Evolutionary conservation across 2,797 vertebrate species (phyloP).

Genomic region (Myiotriccus ornatus): DNA sequence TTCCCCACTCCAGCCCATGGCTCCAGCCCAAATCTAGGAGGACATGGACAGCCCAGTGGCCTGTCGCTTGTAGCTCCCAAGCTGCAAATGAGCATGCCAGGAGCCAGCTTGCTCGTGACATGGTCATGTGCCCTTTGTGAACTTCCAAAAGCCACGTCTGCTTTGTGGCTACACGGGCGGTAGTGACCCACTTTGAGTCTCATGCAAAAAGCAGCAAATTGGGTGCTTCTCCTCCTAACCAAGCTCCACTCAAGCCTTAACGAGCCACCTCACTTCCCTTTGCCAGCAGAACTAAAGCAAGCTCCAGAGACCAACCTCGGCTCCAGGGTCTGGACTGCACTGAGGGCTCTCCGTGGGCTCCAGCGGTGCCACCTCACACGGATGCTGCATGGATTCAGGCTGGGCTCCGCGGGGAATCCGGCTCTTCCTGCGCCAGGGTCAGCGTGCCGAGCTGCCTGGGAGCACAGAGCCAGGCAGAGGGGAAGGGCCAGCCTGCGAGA

Average conservation of each 20-base stretch:
- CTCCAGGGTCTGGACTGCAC: background rate
- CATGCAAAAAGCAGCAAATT: background rate
- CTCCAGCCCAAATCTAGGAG: background rate
- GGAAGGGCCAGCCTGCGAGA: background rate
- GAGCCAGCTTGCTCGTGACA: background rate
- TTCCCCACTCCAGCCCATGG: background rate
- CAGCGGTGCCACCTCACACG: rapidly evolving
- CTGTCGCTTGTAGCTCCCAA: background rate
- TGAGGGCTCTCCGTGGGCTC: background rate
- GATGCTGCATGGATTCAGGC: background rate
- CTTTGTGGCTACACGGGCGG: background rate
- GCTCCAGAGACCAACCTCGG: slow-evolving; percentile 37
- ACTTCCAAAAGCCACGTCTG: background rate
- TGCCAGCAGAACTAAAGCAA: background rate
- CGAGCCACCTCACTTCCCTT: background rate
- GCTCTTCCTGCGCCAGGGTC: background rate
- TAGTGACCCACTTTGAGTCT: background rate
- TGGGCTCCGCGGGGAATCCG: background rate
- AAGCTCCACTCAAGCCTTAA: background rate
- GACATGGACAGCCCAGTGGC: background rate
- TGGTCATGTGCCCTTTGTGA: background rate
- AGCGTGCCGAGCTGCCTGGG: background rate
- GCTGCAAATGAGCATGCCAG: background rate
- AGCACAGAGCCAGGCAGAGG: background rate
- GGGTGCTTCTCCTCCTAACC: background rate